Evolutionary conservation across 23 tunicate species (phyloP).

Genomic region (Aplidium turbinatum): DNA sequence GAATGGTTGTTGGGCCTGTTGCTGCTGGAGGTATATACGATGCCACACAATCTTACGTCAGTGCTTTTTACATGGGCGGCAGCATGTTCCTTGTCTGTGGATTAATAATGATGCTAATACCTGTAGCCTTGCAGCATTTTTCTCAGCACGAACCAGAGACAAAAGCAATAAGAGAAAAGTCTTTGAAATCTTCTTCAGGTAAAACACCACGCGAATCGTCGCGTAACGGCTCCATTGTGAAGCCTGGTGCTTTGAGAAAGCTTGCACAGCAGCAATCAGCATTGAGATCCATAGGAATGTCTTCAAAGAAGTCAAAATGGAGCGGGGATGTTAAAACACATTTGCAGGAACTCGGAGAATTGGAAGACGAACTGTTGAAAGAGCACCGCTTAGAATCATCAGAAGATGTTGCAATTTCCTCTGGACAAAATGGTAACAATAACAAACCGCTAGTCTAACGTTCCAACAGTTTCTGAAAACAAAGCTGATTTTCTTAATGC

Average conservation of each 20-base stretch:
- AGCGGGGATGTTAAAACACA: constrained; percentile 61
- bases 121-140: constrained; percentile 13
- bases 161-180: neutral
- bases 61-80: constrained; percentile 86
- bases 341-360: constrained; percentile 55
- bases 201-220: constrained; percentile 23
- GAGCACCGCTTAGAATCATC: neutral
- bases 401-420: too few species aligned
- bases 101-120: constrained; percentile 54
- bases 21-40: constrained; percentile 85
- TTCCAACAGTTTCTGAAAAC: too few species aligned
- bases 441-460: too few species aligned
- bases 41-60: constrained; percentile 68
- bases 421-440: too few species aligned
- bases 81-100: constrained; percentile 61
- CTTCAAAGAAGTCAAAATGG: constrained; percentile 45
- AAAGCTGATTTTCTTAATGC: too few species aligned
- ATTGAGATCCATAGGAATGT: constrained; percentile 17
- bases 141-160: neutral
- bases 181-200: neutral
- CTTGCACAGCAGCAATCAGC: constrained; percentile 62
- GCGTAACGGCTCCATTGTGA: constrained; percentile 27
- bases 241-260: constrained; percentile 66
- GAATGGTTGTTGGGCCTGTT: constrained; percentile 91
- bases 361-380: constrained; percentile 45